Conservation (phyloP, 2,113 vertebrate species). For the Eptatretus burgeri region DNA sequence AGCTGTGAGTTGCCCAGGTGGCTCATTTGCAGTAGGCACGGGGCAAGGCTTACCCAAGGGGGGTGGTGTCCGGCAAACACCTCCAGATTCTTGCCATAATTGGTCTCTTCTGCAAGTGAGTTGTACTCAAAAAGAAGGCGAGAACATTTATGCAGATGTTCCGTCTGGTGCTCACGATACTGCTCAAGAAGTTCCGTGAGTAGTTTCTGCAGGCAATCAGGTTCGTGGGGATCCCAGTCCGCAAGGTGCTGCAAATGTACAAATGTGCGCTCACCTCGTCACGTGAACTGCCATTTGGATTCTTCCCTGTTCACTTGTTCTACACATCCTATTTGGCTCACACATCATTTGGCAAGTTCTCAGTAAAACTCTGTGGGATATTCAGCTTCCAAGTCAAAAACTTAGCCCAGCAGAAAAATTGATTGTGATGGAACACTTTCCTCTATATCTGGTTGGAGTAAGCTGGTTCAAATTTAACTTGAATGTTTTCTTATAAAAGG, state of each 20-base stretch:
- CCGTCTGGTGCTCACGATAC: slow-evolving; percentile 78
- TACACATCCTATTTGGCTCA: too few species aligned
- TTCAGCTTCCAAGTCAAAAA: too few species aligned
- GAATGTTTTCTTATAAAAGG: too few species aligned
- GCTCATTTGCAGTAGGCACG: not conserved
- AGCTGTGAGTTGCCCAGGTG: too few species aligned
- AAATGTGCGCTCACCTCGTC: not conserved
- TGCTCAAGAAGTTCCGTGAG: slow-evolving; percentile 90
- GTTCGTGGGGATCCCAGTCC: slow-evolving; percentile 52
- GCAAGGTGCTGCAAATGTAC: slow-evolving; percentile 35
- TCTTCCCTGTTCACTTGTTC: too few species aligned
- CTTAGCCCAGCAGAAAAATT: too few species aligned
- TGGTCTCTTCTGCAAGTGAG: slow-evolving; percentile 64
- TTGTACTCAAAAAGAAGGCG: slow-evolving; percentile 90
- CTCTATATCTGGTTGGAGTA: too few species aligned
- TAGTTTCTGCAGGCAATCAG: slow-evolving; percentile 62
- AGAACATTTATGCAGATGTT: slow-evolving; percentile 63
- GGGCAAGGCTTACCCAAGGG: slow-evolving; percentile 48
- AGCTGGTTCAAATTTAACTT: too few species aligned
- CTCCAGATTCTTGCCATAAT: slow-evolving; percentile 70
- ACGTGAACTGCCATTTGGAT: too few species aligned
- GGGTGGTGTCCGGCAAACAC: slow-evolving; percentile 82
- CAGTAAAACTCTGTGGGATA: too few species aligned
- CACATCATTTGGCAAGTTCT: too few species aligned
- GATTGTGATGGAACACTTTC: too few species aligned